Evolutionary conservation across 2,888 invertebrate species (phyloP), one percentile per base, ranked within the genome.

Genomic region (Synanthedon andrenaeformis): DNA sequence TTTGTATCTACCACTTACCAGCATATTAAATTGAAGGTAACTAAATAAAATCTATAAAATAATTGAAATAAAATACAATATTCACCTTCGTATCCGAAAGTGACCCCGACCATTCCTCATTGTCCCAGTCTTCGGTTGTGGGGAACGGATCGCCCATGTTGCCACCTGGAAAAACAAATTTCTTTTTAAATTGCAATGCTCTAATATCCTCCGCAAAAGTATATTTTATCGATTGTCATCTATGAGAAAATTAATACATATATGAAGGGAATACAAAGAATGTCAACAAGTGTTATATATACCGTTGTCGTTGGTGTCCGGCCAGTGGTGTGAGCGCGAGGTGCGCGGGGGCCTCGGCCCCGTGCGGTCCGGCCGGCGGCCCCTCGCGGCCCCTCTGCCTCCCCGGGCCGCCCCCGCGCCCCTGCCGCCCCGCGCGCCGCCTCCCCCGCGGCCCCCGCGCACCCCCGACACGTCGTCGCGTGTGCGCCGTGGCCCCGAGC

Each of bases 41-140:
- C 23, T 23, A 4, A 28, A 28, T 28, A 28, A 28, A 28, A 28
- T 8, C 8, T 8, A 28, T 8, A 8, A 28, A 28, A 45, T 17
- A 17, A 17, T 17, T 17, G 17, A 17, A 17, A 17, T 42, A 45
- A n/a, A 45, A 45, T 13, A 45, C n/a, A n/a, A 4, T 13, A 45
- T 17, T 51, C 65, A 98, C 97, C 89, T 97, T 97, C 51, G 96
- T 96, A 76, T 98, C 97, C 59, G 96, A 94, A 57, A 97, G 89
- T 63, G 96, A 96, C 53, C 97, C 97, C 48, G 96, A 96, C 90
- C 97, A 98, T 76, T 97, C 97, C 80, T 97, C 97, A 70, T 92
- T 94, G 82, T 94, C 96, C 96, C 94, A 96, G 79, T 94, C 94
- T 72, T 92, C 92, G 67, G 90, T 88, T 4, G 89, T 72, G 13